A percentile compares a stretch with the other conserved stretches of the same genome.
Evolutionary conservation across 1,140 invertebrate species (phyloP).

Genomic region (Ganaspis sp.): DNA sequence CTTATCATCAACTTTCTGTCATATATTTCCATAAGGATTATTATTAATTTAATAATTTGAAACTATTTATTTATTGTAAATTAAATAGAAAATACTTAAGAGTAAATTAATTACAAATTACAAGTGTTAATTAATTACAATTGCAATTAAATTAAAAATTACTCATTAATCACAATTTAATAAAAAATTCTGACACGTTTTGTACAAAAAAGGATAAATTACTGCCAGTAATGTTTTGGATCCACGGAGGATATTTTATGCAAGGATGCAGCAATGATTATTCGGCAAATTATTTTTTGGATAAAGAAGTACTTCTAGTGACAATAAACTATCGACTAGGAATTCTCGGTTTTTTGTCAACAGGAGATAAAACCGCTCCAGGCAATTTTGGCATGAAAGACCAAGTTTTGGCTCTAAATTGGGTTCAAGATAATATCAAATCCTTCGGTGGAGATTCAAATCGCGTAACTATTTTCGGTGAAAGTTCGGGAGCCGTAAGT

Average conservation of each 20-base stretch:
- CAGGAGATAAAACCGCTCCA: constrained; percentile 63
- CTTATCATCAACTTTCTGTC: too few relatives aligned
- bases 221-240: constrained; percentile 54
- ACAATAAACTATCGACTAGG: constrained; percentile 78
- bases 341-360: constrained; percentile 68
- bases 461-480: constrained; percentile 66
- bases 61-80: too few relatives aligned
- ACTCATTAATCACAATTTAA: too few relatives aligned
- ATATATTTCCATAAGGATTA: too few relatives aligned
- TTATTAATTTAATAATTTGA: too few relatives aligned
- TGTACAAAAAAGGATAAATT: not conserved
- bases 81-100: too few relatives aligned
- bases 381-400: constrained; percentile 77
- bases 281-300: constrained; percentile 68
- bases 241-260: constrained; percentile 76
- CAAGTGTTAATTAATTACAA: too few relatives aligned
- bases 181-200: too few relatives aligned
- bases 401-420: constrained; percentile 72
- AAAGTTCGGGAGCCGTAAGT: constrained; percentile 56
- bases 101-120: too few relatives aligned
- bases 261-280: constrained; percentile 47
- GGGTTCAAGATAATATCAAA: constrained; percentile 64
- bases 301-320: constrained; percentile 74
- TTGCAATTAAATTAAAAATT: too few relatives aligned
- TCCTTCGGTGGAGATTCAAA: constrained; percentile 73